Evolutionary conservation across 2,888 invertebrate genomes (phyloP), one percentile per base, ranked within the genome.

Genomic region (Hybos culiciformis): DNA sequence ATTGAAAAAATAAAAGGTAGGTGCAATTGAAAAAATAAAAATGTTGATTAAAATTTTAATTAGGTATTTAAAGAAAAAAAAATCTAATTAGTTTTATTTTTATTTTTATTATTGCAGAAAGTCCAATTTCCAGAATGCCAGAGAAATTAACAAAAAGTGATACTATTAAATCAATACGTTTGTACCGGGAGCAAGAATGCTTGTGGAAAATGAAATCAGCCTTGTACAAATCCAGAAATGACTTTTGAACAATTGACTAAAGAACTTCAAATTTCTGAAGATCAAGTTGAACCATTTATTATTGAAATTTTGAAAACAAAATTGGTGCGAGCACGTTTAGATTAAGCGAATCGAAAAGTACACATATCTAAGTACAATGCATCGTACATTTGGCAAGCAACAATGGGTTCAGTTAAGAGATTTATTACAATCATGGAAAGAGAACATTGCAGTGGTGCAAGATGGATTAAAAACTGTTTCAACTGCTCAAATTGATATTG

Each of bases 261-360:
- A 41, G 93, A 96, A 63, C 70, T 98, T 46, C 85, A 92, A 62
- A 80, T 98, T 46, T 73, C 73, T 42, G 80, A 84, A 48, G 81
- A 84, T 48, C 84, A 93, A 63, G 92, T 98, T 1, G 98, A 98
- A 69, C 79, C 83, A 39, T 98, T 98, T 61, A 83, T 98, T 50
- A 97, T 98, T 68, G 93, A 97, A 73, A 92, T 88, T 18, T 65
- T 91, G 51, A 87, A 90, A 67, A 96, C 94, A 0, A 86, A 87
- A 59, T 69, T 94, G 46, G 92, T 96, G 1, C 77, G 87, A 46
- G 94, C 92, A 2, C 80, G 92, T 50, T 85, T 97, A 73, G 92
- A 96, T 68, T 93, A 96, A 66, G 77, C 86, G 11, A 76, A 79
- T 44, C 78, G 78, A 39, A 78, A 82, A 60, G 91, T 96, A 37